Evolutionary conservation across 2,113 vertebrate species (phyloP).

Genomic region (Oreochromis aureus): DNA sequence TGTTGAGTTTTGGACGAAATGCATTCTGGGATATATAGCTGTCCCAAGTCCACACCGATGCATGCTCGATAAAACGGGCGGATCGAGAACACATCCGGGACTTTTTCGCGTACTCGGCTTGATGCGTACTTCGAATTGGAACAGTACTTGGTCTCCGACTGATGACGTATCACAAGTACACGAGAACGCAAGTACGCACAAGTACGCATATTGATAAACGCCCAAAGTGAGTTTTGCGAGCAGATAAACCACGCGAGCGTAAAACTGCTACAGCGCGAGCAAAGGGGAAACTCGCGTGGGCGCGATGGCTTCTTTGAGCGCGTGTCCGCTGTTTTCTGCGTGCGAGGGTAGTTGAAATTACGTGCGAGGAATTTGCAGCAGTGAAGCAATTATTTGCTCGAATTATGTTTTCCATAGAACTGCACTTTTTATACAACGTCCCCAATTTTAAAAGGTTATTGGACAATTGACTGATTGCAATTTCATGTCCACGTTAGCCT

Average conservation of each 20-base stretch:
- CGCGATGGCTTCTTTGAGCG: neutral
- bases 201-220: too few relatives aligned
- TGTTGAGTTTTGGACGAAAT: too few relatives aligned
- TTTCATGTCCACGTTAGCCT: neutral
- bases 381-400: accelerated
- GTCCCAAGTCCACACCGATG: too few relatives aligned
- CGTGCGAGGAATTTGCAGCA: neutral
- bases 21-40: too few relatives aligned
- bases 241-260: neutral
- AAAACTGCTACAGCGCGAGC: neutral
- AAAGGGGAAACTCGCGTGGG: neutral
- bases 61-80: too few relatives aligned
- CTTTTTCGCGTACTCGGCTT: too few relatives aligned
- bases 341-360: neutral
- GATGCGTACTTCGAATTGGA: too few relatives aligned
- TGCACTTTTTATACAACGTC: neutral
- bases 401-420: neutral
- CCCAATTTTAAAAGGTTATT: neutral
- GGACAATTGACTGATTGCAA: neutral
- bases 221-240: neutral
- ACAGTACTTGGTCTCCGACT: too few relatives aligned
- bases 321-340: neutral
- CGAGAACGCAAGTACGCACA: too few relatives aligned
- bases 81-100: too few relatives aligned
- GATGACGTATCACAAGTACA: too few relatives aligned